These are phyloP conservation scores for Meiosimyza platycephala DNA, from an alignment of 2,888 invertebrate genomes.

Conservation along the genomic window DNA sequence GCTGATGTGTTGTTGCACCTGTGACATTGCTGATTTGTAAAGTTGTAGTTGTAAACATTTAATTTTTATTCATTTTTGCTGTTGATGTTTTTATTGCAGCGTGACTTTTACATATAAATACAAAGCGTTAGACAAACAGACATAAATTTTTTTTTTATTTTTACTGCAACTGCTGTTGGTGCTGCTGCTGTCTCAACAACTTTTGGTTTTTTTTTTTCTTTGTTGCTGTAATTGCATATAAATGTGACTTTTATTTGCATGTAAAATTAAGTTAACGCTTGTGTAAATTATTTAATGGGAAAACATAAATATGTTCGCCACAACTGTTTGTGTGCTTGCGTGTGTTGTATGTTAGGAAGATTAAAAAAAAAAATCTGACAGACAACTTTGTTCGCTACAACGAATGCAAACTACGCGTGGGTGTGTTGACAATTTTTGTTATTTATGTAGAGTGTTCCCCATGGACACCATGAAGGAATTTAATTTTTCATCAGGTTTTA, in stretches of 20 bases:
- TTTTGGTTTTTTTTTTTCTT: conserved; percentile 41
- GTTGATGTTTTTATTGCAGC: conserved; percentile 32
- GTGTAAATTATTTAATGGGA: conserved; percentile 60
- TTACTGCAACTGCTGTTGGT: background rate
- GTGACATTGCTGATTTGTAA: conserved; percentile 27
- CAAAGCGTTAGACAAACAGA: conserved; percentile 5
- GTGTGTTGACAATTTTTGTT: conserved; percentile 12
- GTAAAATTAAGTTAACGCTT: conserved; percentile 64
- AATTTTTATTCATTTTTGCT: conserved; percentile 2
- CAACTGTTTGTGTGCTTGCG: background rate
- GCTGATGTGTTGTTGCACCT: conserved; percentile 1
- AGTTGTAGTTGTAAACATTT: conserved; percentile 17
- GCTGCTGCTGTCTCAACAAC: conserved; percentile 44
- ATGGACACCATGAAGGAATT: background rate
- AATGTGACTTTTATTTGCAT: conserved; percentile 65
- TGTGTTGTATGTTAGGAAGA: background rate
- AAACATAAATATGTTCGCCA: conserved; percentile 36
- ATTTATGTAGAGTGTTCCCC: background rate
- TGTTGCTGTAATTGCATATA: conserved; percentile 60
- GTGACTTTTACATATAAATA: background rate
- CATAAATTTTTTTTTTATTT: background rate
- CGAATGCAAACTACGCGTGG: conserved; percentile 1
- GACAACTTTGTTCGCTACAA: background rate
- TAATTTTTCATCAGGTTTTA: conserved; percentile 2
- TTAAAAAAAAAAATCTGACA: background rate